Evolutionary conservation across 2,113 vertebrate genomes (phyloP).

Genomic region (Xiphorhynchus elegans): DNA sequence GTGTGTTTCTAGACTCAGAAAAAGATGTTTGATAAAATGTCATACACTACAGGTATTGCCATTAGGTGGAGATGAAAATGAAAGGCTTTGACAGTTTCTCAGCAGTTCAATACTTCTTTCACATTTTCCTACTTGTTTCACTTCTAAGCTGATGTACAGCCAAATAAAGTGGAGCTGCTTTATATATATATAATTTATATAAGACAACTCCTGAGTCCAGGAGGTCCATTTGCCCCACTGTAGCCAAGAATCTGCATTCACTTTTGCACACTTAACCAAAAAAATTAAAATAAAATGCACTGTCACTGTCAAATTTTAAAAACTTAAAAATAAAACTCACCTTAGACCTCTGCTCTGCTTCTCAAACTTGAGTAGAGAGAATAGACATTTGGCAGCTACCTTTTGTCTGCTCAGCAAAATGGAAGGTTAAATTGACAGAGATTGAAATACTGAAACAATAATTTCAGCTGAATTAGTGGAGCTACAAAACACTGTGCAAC

Average conservation of each 20-base stretch:
- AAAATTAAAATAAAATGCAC: background rate
- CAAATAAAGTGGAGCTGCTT: background rate
- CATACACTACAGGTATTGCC: background rate
- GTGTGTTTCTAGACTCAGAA: background rate
- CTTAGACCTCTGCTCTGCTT: background rate
- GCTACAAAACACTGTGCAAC: background rate
- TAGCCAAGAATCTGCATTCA: background rate
- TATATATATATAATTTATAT: background rate
- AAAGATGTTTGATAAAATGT: background rate
- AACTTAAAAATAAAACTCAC: background rate
- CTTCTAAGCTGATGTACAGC: background rate
- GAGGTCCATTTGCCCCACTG: background rate
- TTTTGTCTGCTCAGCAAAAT: background rate
- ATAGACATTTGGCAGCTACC: background rate
- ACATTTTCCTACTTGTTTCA: background rate
- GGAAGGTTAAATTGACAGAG: background rate
- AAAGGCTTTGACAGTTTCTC: background rate
- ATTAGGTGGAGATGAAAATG: background rate
- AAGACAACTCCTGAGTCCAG: background rate
- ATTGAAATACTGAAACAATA: background rate
- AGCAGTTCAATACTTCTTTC: background rate
- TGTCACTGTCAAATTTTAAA: background rate
- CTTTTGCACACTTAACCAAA: background rate
- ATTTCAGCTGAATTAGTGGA: background rate
- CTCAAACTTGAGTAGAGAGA: background rate